phyloP scores from a whole-genome alignment of 2,888 invertebrate genomes.

The Orthosia gothica region DNA sequence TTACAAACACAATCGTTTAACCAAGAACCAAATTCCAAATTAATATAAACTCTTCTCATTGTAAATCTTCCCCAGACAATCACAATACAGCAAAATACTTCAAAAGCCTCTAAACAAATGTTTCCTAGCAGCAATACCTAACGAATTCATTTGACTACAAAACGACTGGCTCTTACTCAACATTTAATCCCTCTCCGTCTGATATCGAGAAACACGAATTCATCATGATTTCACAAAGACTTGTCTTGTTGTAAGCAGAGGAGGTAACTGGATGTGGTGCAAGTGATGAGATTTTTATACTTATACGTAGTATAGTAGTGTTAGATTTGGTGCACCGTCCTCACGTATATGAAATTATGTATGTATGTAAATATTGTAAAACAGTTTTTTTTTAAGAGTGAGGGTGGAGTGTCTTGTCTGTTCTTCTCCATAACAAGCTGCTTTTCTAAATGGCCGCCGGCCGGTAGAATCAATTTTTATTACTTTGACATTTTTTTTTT shows the following conservation, averaged over 20 bases:
- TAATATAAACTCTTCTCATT: not conserved
- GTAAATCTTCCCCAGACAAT: constrained; percentile 7
- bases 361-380: no score
- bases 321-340: no score
- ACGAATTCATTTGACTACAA: constrained; percentile 61
- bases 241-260: constrained; percentile 50
- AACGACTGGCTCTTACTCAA: constrained; percentile 58
- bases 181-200: constrained; percentile 65
- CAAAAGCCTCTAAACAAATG: constrained; percentile 6
- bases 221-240: constrained; percentile 69
- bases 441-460: no score
- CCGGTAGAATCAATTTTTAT: no score
- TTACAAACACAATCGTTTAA: not conserved
- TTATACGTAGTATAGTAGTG: no score
- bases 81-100: constrained; percentile 22
- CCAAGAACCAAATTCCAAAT: not conserved
- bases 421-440: no score
- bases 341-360: no score
- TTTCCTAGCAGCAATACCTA: constrained; percentile 26
- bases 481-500: no score
- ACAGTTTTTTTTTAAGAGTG: no score
- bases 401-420: no score
- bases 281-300: constrained; percentile 9
- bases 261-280: not conserved
- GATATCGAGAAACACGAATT: constrained; percentile 68